Conservation (phyloP, 37 sponge, comb jelly and placozoan species). For the Ephydatia muelleri region DNA sequence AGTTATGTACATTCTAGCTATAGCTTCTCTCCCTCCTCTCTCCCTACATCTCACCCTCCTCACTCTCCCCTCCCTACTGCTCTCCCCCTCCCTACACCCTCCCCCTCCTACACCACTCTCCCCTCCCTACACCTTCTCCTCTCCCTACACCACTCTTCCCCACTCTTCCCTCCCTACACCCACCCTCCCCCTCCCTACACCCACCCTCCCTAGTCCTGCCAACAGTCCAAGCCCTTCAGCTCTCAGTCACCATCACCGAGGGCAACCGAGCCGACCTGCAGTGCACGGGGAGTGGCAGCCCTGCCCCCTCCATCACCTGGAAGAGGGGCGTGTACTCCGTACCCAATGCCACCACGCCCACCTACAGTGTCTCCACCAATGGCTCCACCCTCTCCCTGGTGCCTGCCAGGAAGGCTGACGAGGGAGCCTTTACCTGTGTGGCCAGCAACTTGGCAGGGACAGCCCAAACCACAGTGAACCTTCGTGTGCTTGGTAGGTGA, state of each 20-base stretch:
- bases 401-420: conserved; percentile 18
- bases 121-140: too few relatives aligned
- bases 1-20: too few relatives aligned
- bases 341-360: neutral
- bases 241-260: conserved; percentile 18
- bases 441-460: conserved; percentile 52
- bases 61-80: too few relatives aligned
- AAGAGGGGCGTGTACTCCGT: neutral
- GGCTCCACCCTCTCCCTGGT: conserved; percentile 4
- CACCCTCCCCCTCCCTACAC: neutral
- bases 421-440: conserved; percentile 43
- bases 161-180: too few relatives aligned
- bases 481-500: conserved; percentile 34
- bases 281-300: conserved; percentile 64
- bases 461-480: conserved; percentile 8
- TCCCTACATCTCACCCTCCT: too few relatives aligned
- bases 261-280: conserved; percentile 26
- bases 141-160: too few relatives aligned
- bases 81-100: too few relatives aligned
- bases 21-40: too few relatives aligned
- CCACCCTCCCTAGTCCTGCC: conserved; percentile 11
- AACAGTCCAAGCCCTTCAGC: neutral
- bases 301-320: conserved; percentile 50
- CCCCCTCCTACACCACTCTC: too few relatives aligned
- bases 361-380: conserved; percentile 6